Base-by-base conservation (phyloP, 2,113 vertebrate species). In the Gymnocephalus cernua region DNA sequence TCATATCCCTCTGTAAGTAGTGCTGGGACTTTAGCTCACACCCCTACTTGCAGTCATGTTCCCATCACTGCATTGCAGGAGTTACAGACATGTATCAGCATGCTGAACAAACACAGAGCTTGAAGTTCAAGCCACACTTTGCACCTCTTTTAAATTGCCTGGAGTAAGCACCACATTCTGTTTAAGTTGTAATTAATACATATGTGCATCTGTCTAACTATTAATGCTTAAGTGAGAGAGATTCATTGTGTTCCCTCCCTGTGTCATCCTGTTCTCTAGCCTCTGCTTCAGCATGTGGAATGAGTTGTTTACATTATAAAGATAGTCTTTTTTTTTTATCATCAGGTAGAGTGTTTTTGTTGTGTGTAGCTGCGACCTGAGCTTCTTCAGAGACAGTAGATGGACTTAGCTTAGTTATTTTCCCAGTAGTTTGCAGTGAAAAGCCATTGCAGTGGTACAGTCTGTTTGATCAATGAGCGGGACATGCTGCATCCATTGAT, bases 401-500 rank as follows among this genome's bases (percentile, higher is more conserved):
- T 67, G 16, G 64, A 23, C 53, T 32, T 51, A 29, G 62, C 8
- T 8, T n/a, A 79, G 77, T 71, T 76, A 3, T 73, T 53, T 45
- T 27, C 67, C 38, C 48, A 45, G 54, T 75, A 88, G 82, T 77
- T 74, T 77, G 61, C 71, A 71, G 69, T 47, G 45, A 66, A 62
- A 54, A 68, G 18, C 21, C 70, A 67, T 72, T 80, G 71, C 69
- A 73, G 86, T 54, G 29, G 48, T n/a, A 51, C 23, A 59, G 64
- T 65, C 38, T 75, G 68, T 41, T 71, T 79, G 80, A 85, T 86
- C 70, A 86, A 90, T 41, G 74, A 82, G 82, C 21, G 15, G 65
- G 74, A 74, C 88, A 57, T 59, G 65, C 82, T 86, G 85, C 81
- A 84, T 82, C 67, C 59, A 86, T 89, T 91, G 83, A 89, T 89